phyloP scores from a whole-genome alignment of 2,888 invertebrate species.

The Lepidocyrtoides sp. region DNA sequence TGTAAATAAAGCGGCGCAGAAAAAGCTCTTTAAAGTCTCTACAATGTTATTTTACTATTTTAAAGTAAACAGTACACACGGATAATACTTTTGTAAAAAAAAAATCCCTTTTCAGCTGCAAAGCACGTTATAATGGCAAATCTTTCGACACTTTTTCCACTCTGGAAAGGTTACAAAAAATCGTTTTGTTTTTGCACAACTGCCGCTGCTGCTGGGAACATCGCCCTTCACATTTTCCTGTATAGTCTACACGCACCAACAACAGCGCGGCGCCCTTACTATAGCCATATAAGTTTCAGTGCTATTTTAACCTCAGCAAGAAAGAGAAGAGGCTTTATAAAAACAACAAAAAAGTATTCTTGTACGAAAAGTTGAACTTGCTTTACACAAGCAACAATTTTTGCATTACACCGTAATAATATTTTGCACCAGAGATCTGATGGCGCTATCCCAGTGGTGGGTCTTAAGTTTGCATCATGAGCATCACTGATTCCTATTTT shows the following conservation, averaged over 20 bases:
- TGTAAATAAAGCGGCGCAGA: neutral
- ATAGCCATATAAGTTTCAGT: neutral
- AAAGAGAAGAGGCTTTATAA: neutral
- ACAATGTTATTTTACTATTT: constrained; percentile 28
- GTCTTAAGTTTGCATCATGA: neutral
- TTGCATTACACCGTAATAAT: neutral
- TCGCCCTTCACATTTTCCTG: neutral
- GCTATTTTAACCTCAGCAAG: neutral
- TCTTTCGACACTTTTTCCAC: constrained; percentile 44
- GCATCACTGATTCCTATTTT: neutral
- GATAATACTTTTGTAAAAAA: neutral
- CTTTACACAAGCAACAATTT: neutral
- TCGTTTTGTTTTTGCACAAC: neutral
- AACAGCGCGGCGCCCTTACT: neutral
- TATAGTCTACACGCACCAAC: neutral
- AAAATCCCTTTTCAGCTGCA: neutral
- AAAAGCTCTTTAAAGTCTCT: neutral
- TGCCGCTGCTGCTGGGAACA: neutral
- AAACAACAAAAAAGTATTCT: neutral
- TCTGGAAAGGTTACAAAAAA: constrained; percentile 22
- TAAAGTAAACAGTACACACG: neutral
- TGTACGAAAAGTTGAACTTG: neutral
- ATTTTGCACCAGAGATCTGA: neutral
- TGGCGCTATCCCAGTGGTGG: neutral
- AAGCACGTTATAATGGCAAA: constrained; percentile 57